Conservation (phyloP, 2,888 invertebrate species). For the Agapostemon virescens region DNA sequence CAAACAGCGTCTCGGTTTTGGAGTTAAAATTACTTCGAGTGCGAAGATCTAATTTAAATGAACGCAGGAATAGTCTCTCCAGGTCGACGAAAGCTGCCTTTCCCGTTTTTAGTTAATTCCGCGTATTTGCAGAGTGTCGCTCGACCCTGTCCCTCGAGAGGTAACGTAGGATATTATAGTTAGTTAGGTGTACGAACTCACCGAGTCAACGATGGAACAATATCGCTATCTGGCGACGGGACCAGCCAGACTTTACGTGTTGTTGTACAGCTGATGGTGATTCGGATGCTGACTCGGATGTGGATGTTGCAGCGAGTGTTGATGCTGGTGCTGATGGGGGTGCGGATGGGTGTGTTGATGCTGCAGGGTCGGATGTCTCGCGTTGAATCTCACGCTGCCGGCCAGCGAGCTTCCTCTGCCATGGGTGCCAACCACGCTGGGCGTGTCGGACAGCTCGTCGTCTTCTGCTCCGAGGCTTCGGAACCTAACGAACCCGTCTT, state of each 20-base stretch:
- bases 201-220: conserved; percentile 56
- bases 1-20: no score
- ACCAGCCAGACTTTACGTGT: conserved; percentile 73
- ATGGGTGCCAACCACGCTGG: conserved; percentile 75
- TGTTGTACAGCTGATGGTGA: conserved; percentile 78
- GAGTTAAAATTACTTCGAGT: no score
- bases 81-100: neutral
- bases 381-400: conserved; percentile 77
- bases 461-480: conserved; percentile 84
- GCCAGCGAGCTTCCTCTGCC: conserved; percentile 76
- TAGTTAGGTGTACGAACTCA: conserved; percentile 19
- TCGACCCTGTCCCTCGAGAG: neutral
- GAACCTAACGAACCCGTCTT: conserved; percentile 94
- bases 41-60: no score
- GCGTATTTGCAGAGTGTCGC: neutral
- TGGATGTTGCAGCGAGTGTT: conserved; percentile 75
- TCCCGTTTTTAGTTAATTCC: neutral
- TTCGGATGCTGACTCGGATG: conserved; percentile 76
- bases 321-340: conserved; percentile 71
- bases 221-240: conserved; percentile 41
- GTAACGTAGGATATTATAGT: no score
- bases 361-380: conserved; percentile 72
- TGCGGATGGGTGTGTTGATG: conserved; percentile 72
- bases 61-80: neutral
- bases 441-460: conserved; percentile 75